These are phyloP conservation scores for Stenichneumon culpator DNA, from an alignment of 2,888 invertebrate genomes.

Conservation along the genomic window DNA sequence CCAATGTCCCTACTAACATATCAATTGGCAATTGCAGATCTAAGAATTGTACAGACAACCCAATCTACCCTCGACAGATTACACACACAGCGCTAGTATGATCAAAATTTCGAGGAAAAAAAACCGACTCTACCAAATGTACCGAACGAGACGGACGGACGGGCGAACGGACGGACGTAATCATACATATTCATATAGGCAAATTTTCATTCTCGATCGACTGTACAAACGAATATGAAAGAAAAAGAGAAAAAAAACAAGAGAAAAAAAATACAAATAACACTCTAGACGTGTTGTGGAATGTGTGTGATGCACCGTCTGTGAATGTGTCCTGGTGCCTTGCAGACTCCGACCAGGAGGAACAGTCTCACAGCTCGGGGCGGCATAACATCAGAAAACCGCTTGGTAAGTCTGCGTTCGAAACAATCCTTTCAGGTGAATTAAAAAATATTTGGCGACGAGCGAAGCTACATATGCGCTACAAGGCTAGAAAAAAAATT, in stretches of 20 bases:
- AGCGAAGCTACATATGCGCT: conserved; percentile 12
- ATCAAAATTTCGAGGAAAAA: not conserved
- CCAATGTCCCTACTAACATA: conserved; percentile 66
- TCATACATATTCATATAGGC: not conserved
- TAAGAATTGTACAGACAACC: conserved; percentile 53
- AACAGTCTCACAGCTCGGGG: conserved; percentile 83
- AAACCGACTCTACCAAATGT: not conserved
- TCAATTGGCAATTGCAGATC: conserved; percentile 73
- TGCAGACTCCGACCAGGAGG: conserved; percentile 85
- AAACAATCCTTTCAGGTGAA: conserved; percentile 56
- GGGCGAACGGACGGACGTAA: not conserved
- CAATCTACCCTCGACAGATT: conserved; percentile 43
- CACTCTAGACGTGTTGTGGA: conserved; percentile 84
- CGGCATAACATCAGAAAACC: conserved; percentile 87
- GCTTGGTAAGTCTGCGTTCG: conserved; percentile 85
- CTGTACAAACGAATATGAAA: not conserved
- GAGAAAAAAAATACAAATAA: conserved; percentile 74
- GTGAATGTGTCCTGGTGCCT: conserved; percentile 84
- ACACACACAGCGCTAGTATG: not conserved
- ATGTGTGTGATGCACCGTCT: conserved; percentile 84
- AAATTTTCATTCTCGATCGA: conserved; percentile 14
- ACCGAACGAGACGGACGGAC: not conserved
- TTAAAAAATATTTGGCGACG: conserved; percentile 29
- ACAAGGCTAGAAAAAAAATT: conserved; percentile 4
- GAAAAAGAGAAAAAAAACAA: conserved; percentile 40